phyloP scores from a whole-genome alignment of 1,140 invertebrate species.

The Zaprionus tsacasi region DNA sequence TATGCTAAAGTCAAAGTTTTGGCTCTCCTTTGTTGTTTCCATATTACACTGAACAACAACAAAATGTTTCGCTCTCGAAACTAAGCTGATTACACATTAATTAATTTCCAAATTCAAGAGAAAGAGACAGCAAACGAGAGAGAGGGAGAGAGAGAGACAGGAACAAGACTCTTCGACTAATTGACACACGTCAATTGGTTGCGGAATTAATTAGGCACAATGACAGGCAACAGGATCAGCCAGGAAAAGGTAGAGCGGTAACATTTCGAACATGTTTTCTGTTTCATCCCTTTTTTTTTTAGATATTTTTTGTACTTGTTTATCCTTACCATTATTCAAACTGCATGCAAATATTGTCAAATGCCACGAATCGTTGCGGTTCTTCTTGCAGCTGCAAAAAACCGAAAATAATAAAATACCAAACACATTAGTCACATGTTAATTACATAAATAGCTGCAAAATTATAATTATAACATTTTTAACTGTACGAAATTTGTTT shows the following conservation, averaged over 20 bases:
- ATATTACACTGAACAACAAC: neutral
- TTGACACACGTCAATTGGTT: conserved; percentile 68
- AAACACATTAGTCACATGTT: conserved; percentile 22
- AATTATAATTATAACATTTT: neutral
- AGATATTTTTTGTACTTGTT: neutral
- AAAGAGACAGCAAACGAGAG: neutral
- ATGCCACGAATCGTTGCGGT: conserved; percentile 29
- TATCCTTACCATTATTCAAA: conserved; percentile 68
- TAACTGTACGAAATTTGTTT: too few relatives aligned
- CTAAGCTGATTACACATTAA: conserved; percentile 15
- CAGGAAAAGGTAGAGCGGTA: neutral
- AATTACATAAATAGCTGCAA: neutral
- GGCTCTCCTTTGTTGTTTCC: neutral
- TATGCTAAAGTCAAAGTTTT: neutral
- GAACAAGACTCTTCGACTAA: conserved; percentile 19
- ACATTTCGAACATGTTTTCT: neutral
- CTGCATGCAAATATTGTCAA: conserved; percentile 43
- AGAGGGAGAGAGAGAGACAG: neutral
- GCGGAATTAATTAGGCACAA: conserved; percentile 54
- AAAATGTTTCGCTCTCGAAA: conserved; percentile 2
- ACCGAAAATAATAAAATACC: conserved; percentile 4
- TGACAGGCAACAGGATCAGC: conserved; percentile 11
- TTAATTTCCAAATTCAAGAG: conserved; percentile 13
- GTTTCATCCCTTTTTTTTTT: conserved; percentile 1
- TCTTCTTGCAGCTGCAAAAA: conserved; percentile 51